Evolutionary conservation across 2,797 vertebrate genomes (phyloP).

Genomic region (Mastacembelus armatus): DNA sequence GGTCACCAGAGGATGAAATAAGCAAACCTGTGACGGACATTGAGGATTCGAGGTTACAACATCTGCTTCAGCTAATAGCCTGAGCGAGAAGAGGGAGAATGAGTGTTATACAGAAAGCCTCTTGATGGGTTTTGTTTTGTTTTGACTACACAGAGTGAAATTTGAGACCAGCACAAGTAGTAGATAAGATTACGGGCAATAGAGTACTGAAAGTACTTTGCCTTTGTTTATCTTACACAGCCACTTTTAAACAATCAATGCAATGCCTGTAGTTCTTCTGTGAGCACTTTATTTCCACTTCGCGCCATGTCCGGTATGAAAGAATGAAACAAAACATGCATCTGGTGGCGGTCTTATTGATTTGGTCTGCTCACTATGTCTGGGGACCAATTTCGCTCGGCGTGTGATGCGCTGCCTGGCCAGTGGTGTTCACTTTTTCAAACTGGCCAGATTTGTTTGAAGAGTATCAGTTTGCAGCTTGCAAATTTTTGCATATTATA

Average conservation of each 20-base stretch:
- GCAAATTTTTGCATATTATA: constrained; percentile 35
- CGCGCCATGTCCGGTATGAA: constrained; percentile 31
- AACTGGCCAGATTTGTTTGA: constrained; percentile 2
- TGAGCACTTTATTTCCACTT: constrained; percentile 18
- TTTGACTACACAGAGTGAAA: constrained; percentile 18
- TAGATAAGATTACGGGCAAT: constrained; percentile 12
- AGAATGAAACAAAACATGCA: constrained; percentile 26
- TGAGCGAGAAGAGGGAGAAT: constrained; percentile 8
- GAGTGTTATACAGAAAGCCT: constrained; percentile 15
- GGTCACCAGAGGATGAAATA: constrained; percentile 22
- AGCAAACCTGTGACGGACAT: constrained; percentile 10
- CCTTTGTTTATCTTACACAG: constrained; percentile 38
- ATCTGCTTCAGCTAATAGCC: constrained; percentile 7
- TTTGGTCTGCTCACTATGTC: constrained; percentile 42
- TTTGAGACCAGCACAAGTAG: not conserved
- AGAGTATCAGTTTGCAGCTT: constrained; percentile 6
- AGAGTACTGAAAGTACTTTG: constrained; percentile 22
- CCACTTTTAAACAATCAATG: constrained; percentile 57
- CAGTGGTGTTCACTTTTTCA: constrained; percentile 3
- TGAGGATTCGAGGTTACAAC: constrained; percentile 10
- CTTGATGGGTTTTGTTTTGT: constrained; percentile 14
- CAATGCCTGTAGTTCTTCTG: constrained; percentile 14
- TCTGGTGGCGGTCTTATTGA: constrained; percentile 44
- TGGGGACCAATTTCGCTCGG: constrained; percentile 49
- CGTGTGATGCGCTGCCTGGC: not conserved